phyloP scores from a whole-genome alignment of 2,113 vertebrate species.

The Hiodon tergisus region DNA sequence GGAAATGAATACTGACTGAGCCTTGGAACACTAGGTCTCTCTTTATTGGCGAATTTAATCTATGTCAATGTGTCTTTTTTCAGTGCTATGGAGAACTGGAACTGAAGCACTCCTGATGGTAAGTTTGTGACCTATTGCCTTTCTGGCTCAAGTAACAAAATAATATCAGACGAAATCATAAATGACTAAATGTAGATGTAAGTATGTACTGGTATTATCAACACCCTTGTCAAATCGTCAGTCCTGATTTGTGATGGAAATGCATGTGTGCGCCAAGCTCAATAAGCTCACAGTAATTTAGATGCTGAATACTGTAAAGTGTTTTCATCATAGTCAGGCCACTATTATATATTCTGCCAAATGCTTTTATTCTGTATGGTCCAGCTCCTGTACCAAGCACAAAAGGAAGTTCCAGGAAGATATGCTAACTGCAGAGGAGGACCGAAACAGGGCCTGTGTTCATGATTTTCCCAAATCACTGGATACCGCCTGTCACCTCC shows the following conservation, averaged over 20 bases:
- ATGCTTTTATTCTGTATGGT: neutral
- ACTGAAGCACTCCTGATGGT: slow-evolving; percentile 49
- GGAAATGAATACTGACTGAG: neutral
- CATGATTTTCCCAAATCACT: too few species aligned
- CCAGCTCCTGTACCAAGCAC: neutral
- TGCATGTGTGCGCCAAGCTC: too few species aligned
- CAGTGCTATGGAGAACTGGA: slow-evolving; percentile 69
- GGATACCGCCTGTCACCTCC: neutral
- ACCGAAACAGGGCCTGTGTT: too few species aligned
- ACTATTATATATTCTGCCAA: neutral
- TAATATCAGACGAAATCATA: neutral
- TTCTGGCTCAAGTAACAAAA: too few species aligned
- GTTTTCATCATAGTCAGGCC: too few species aligned
- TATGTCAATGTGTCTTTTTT: slow-evolving; percentile 30
- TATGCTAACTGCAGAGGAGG: too few species aligned
- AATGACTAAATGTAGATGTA: neutral
- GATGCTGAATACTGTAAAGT: too few species aligned
- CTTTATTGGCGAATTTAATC: slow-evolving; percentile 9
- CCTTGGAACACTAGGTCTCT: too few species aligned
- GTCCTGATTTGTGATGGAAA: too few species aligned
- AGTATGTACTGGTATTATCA: neutral
- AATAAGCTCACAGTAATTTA: too few species aligned
- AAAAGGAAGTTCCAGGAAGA: neutral
- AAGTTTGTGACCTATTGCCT: slow-evolving; percentile 26
- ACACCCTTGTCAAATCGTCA: too few species aligned